Conservation (phyloP, 2,888 invertebrate species). For the Lissocephala sabroskyi region DNA sequence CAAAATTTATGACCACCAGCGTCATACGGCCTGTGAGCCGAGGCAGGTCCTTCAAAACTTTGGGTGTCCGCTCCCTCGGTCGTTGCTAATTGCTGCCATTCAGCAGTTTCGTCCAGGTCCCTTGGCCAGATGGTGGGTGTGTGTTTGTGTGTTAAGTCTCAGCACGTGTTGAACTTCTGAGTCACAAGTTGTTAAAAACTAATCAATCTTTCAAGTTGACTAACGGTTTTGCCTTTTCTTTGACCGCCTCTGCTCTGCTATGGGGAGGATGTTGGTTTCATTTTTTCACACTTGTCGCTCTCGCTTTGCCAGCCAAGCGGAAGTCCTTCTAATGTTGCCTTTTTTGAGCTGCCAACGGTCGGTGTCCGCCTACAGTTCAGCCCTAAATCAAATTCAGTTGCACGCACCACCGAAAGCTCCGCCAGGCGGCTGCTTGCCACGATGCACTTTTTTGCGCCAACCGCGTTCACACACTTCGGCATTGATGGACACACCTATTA, state of each 20-base stretch:
- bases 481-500: conserved; percentile 41
- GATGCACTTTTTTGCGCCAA: conserved; percentile 36
- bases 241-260: conserved; percentile 29
- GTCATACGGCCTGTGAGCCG: no score
- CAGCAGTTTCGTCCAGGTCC: conserved; percentile 21
- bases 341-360: no score
- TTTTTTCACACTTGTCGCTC: conserved; percentile 43
- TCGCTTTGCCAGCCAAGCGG: background rate
- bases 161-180: conserved; percentile 49
- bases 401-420: conserved; percentile 12
- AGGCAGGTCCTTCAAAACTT: conserved; percentile 31
- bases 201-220: conserved; percentile 66
- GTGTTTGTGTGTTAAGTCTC: conserved; percentile 37
- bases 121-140: background rate
- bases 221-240: conserved; percentile 53
- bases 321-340: no score
- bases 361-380: conserved; percentile 32
- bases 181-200: conserved; percentile 67
- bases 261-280: background rate
- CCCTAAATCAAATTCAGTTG: conserved; percentile 55
- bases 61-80: conserved; percentile 1
- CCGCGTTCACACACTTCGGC: background rate
- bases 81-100: conserved; percentile 49
- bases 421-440: conserved; percentile 32
- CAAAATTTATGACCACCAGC: no score